Evolutionary conservation across 2,113 vertebrate species (phyloP), one percentile per base, ranked within the genome.

Genomic region (Trogon melanurus): DNA sequence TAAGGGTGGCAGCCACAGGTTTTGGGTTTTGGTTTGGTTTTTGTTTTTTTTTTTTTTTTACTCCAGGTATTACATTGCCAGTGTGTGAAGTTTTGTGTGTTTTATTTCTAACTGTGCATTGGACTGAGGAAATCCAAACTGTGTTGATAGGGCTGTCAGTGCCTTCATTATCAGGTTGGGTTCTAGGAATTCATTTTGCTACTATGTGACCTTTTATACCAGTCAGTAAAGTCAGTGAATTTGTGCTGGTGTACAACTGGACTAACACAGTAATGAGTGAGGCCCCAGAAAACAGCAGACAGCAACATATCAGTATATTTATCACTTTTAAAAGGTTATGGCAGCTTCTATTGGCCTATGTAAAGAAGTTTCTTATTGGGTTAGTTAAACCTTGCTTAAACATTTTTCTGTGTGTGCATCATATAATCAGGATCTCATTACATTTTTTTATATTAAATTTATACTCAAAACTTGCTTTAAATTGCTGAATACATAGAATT

Each of bases 161-260:
- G 79, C 75, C 65, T 64, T 67, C 64, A 50, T 95, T 93, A 89
- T 73, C 48, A 61, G 60, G 10, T 66, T 95, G 75, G 32, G 34
- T 85, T 95, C 87, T 82, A 64, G 67, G 69, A 93, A 53, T 48
- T 67, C 27, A 19, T 78, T 94, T 93, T 80, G 60, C 72, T 83
- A 10, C 64, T 80, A 5, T 48, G 79, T 84, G 95, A 93, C 84
- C 85, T 93, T 96, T 96, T 57, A 79, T 86, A 64, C 34, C 30
- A 87, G 83, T 91, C 73, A 87, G 0, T 91, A 85, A 79, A 78
- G 61, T 65, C 79, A 13, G 53, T 94, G 79, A 61, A 92, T 93
- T 96, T 93, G 65, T 90, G 65, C 50, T 88, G 53, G 30, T 65
- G 10, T 54, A 44, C 48, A 75, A 44, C 48, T 88, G 48, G 53